Evolutionary conservation across 2,888 invertebrate genomes (phyloP).

Genomic region (Phania funesta): DNA sequence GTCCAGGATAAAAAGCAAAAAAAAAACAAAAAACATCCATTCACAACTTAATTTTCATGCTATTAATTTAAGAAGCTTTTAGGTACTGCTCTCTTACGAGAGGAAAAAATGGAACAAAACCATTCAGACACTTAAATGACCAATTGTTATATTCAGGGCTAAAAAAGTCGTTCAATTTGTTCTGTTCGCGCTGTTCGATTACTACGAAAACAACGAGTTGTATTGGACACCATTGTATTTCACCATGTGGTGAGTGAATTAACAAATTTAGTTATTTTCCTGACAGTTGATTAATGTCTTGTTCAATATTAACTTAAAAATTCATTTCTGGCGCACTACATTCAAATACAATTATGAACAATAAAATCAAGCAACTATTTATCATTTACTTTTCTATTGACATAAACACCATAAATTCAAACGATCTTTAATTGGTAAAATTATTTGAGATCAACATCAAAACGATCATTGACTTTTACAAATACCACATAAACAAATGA

Average conservation of each 20-base stretch:
- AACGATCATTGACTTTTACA: constrained; percentile 49
- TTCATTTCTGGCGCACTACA: constrained; percentile 1
- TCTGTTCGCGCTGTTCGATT: constrained; percentile 18
- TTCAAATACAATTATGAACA: constrained; percentile 22
- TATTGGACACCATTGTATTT: neutral
- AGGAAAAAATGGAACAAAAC: neutral
- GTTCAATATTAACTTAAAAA: constrained; percentile 15
- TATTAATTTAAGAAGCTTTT: neutral
- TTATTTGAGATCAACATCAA: constrained; percentile 3
- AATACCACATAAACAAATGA: constrained; percentile 34
- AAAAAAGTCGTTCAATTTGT: constrained; percentile 61
- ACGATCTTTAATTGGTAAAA: neutral
- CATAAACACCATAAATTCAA: constrained; percentile 10
- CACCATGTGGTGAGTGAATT: constrained; percentile 13
- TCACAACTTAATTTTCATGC: too few species aligned
- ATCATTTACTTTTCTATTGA: constrained; percentile 33
- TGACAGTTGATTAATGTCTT: constrained; percentile 29
- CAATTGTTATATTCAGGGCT: constrained; percentile 65
- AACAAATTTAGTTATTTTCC: constrained; percentile 45
- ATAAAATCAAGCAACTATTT: constrained; percentile 50
- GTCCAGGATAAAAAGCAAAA: too few species aligned
- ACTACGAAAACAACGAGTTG: neutral
- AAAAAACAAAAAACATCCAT: too few species aligned
- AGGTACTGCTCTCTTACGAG: neutral
- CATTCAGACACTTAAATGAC: constrained; percentile 33